phyloP scores from a whole-genome alignment of 1,140 invertebrate species.

The Platyscapa corneri region DNA sequence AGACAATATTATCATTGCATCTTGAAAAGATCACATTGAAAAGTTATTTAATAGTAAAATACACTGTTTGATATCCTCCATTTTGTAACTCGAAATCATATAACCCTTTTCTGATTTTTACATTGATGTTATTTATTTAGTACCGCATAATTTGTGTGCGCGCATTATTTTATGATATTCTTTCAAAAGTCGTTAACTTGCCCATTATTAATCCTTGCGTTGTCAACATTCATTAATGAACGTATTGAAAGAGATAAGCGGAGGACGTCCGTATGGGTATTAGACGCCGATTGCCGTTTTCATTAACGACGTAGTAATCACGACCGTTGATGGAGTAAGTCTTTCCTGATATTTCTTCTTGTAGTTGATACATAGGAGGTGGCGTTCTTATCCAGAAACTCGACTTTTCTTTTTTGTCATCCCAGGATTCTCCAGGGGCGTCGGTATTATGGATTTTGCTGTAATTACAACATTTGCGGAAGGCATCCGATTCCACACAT shows the following conservation, averaged over 20 bases:
- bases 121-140: neutral
- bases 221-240: slow-evolving; percentile 13
- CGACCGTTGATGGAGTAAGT: slow-evolving; percentile 79
- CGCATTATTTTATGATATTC: too few relatives aligned
- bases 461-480: neutral
- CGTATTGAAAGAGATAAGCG: slow-evolving; percentile 81
- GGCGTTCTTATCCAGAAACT: slow-evolving; percentile 52
- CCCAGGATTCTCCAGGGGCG: neutral
- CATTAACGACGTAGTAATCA: slow-evolving; percentile 81
- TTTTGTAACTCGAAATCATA: too few relatives aligned
- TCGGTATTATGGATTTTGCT: neutral
- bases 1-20: neutral
- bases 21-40: neutral
- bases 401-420: slow-evolving; percentile 20
- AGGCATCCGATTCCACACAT: neutral
- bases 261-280: slow-evolving; percentile 83
- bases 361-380: slow-evolving; percentile 48
- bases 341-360: slow-evolving; percentile 31
- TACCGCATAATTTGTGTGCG: neutral
- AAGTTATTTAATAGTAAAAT: too few relatives aligned
- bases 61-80: too few relatives aligned
- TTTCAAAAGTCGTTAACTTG: neutral
- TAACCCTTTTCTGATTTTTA: too few relatives aligned
- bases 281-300: slow-evolving; percentile 77
- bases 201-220: neutral